Evolutionary conservation across 30 jellyfish, hydroid and myxozoan genomes (phyloP), one percentile per base, ranked within the genome.

Genomic region (Haliclystus octoradiatus): DNA sequence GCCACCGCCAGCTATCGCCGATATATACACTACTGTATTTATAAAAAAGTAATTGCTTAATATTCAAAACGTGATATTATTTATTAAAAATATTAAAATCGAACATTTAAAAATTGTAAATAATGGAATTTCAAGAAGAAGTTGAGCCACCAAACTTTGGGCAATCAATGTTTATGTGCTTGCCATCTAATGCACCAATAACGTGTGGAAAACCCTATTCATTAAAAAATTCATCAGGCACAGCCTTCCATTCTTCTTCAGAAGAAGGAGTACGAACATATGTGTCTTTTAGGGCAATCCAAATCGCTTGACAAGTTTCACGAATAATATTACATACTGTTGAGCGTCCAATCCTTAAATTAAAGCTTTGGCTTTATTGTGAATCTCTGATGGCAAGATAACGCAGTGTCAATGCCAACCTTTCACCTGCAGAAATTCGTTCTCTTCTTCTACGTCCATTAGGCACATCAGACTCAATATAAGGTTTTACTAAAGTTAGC

Each of bases 151-250:
- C 28, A 52, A 7, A 27, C 47, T 66, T 61, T 68, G 28, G 94
- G 83, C 31, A 79, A 69, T 47, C 62, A n/a, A n/a, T n/a, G n/a
- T n/a, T n/a, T n/a, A n/a, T n/a, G n/a, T n/a, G n/a, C n/a, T n/a
- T n/a, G n/a, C n/a, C n/a, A n/a, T n/a, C n/a, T n/a, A n/a, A n/a
- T n/a, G n/a, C n/a, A n/a, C n/a, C n/a, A n/a, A n/a, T 74, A 2
- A 82, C 68, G 31, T 75, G 92, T 25, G 94, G 91, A 78, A 75
- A 70, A 35, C 70, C 35, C 82, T 81, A 81, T 3, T 71, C 66
- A 32, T 40, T 33, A 34, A 62, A 68, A 63, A 71, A 81, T 23
- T 64, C 76, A 15, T 72, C 57, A 28, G 67, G 28, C 13, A 65
- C 68, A 28, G 31, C n/a, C n/a, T n/a, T n/a, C n/a, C n/a, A n/a